phyloP scores from a whole-genome alignment of 2,113 vertebrate species.

The Pomatorhinus ruficollis region DNA sequence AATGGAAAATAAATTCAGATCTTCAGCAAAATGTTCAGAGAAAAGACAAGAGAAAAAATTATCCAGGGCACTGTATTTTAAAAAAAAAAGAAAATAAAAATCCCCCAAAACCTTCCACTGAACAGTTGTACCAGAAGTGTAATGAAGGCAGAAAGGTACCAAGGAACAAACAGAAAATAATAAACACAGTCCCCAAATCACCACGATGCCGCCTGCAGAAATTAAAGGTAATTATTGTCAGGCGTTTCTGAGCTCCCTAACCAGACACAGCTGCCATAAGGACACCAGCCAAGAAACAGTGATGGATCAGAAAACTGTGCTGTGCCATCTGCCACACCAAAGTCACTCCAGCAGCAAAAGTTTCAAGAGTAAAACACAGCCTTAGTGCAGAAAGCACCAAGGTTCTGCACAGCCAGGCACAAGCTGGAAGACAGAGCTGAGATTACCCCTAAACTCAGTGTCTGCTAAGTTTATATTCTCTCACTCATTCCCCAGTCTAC shows the following conservation, averaged over 20 bases:
- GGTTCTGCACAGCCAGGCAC: background rate
- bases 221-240: conserved; percentile 57
- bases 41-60: background rate
- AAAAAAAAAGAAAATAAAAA: background rate
- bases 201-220: background rate
- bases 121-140: background rate
- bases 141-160: background rate
- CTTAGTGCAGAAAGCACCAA: background rate
- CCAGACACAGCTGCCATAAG: conserved; percentile 45
- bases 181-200: background rate
- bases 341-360: conserved; percentile 11
- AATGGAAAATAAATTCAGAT: background rate
- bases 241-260: conserved; percentile 35
- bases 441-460: background rate
- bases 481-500: background rate
- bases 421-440: fast-evolving
- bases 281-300: conserved; percentile 34
- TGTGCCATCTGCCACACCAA: conserved; percentile 58
- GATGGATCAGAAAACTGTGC: conserved; percentile 16
- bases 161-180: background rate
- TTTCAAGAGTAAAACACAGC: background rate
- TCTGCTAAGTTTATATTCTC: background rate
- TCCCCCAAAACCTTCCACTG: background rate
- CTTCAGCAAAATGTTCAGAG: background rate
- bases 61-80: background rate